Percentiles rank a stretch among this genome's conserved stretches.
phyloP scores from a whole-genome alignment of 2,113 vertebrate species.

The Microtus richardsoni region DNA sequence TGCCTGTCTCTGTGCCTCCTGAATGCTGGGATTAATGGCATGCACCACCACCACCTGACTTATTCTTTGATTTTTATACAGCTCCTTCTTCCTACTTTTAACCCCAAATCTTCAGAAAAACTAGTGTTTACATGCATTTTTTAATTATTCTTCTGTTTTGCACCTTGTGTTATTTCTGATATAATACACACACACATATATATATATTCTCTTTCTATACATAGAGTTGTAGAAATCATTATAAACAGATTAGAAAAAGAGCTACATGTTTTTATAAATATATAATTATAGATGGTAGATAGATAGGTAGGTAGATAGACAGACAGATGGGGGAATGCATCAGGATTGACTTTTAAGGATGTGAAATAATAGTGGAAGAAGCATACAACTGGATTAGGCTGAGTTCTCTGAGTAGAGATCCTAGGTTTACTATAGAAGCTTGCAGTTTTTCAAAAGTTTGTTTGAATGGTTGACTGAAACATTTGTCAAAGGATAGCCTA shows the following conservation, averaged over 20 bases:
- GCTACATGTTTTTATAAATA: too few species aligned
- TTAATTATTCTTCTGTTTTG: neutral
- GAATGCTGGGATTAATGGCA: too few species aligned
- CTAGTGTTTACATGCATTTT: neutral
- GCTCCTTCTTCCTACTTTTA: neutral
- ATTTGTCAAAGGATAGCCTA: neutral
- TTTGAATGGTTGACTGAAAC: neutral
- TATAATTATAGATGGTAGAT: too few species aligned
- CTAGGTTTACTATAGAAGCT: neutral
- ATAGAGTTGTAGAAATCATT: neutral
- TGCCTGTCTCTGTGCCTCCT: too few species aligned
- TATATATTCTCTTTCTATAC: too few species aligned
- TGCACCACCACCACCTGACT: too few species aligned
- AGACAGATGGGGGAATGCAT: neutral
- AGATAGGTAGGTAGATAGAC: too few species aligned
- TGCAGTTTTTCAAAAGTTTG: neutral
- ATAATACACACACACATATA: neutral
- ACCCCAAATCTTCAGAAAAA: neutral
- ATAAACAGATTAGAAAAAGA: neutral
- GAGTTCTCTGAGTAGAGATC: neutral
- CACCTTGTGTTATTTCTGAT: neutral
- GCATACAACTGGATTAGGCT: neutral
- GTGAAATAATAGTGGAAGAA: neutral
- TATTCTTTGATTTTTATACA: neutral
- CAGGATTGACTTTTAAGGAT: neutral